Conservation (phyloP, 2,113 vertebrate genomes). For the Motacilla alba region DNA sequence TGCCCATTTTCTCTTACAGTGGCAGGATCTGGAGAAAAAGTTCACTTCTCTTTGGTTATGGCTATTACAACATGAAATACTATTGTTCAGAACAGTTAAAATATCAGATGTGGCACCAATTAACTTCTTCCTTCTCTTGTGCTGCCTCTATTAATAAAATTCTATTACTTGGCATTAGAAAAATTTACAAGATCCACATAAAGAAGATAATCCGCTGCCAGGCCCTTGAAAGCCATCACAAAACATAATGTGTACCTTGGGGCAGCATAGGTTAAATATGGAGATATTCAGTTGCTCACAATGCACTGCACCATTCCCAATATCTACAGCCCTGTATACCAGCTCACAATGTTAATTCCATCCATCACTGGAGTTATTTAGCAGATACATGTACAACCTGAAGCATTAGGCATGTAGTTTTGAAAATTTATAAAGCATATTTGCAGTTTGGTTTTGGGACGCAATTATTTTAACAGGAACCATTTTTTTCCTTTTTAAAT, state of each 20-base stretch:
- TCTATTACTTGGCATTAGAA: background rate
- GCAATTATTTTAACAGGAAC: background rate
- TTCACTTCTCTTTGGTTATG: background rate
- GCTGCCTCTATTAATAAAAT: background rate
- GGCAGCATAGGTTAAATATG: background rate
- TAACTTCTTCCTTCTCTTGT: background rate
- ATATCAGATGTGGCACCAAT: background rate
- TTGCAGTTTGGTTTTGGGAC: background rate
- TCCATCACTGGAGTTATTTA: background rate
- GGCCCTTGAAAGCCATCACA: background rate
- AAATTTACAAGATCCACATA: background rate
- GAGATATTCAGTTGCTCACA: background rate
- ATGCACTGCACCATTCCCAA: background rate
- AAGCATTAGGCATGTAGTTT: background rate
- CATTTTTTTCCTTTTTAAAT: accelerated
- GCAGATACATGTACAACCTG: background rate
- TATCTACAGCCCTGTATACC: background rate
- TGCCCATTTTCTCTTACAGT: background rate
- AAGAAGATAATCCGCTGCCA: background rate
- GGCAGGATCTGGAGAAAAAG: background rate
- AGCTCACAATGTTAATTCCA: background rate
- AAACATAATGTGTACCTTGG: background rate
- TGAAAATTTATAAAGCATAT: background rate
- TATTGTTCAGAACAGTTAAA: background rate
- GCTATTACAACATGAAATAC: background rate